These are phyloP conservation scores for Maconellicoccus hirsutus DNA, from an alignment of 1,140 invertebrate species.

Conservation along the genomic window DNA sequence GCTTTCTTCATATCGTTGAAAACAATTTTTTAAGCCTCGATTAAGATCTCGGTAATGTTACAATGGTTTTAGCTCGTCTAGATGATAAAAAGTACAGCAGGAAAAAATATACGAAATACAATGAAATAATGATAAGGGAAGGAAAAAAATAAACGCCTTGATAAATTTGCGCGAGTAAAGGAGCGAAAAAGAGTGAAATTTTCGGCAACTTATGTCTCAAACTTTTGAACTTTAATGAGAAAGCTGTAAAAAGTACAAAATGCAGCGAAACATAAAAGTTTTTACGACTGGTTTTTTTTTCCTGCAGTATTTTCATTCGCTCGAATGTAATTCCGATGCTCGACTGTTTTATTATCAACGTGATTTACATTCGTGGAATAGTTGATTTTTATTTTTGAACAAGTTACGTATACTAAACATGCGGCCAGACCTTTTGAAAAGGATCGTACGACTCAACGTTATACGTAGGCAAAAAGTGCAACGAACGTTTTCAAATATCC, in stretches of 20 bases:
- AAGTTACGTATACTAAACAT: too few relatives aligned
- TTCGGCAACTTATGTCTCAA: constrained; percentile 3
- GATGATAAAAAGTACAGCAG: not conserved
- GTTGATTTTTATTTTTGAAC: not conserved
- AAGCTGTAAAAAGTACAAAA: constrained; percentile 9
- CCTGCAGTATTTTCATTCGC: not conserved
- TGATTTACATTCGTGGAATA: not conserved
- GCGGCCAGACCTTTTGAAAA: too few relatives aligned
- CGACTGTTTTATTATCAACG: constrained; percentile 8
- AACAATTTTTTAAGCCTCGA: constrained; percentile 9
- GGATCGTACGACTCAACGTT: too few relatives aligned
- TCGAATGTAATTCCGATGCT: constrained; percentile 3
- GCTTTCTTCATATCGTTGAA: constrained; percentile 3
- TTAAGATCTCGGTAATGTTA: constrained; percentile 9
- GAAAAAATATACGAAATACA: not conserved
- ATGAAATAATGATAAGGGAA: not conserved
- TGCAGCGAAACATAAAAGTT: constrained; percentile 8
- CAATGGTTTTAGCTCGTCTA: not conserved
- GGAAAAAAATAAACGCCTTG: not conserved
- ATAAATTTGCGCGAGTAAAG: not conserved
- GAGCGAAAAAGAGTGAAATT: not conserved
- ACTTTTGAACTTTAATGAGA: constrained; percentile 5
- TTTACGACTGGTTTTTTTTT: not conserved
- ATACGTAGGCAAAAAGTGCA: too few relatives aligned
- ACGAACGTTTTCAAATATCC: too few relatives aligned